Evolutionary conservation across 2,797 vertebrate species (phyloP).

Genomic region (Sebastes alutus): DNA sequence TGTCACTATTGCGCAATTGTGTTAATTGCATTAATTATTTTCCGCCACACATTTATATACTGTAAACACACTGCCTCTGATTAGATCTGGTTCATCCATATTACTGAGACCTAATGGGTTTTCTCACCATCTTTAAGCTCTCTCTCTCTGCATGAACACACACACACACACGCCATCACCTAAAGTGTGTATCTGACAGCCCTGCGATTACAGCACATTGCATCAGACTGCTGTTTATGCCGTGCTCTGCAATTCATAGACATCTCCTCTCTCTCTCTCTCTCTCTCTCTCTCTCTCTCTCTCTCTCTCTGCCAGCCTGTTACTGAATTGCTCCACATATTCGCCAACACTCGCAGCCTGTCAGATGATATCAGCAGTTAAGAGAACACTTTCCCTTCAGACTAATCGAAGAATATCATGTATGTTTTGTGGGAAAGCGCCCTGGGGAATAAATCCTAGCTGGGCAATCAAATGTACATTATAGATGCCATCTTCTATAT

Average conservation of each 20-base stretch:
- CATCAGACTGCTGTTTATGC: slow-evolving; percentile 66
- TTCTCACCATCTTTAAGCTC: slow-evolving; percentile 43
- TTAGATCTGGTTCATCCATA: slow-evolving; percentile 48
- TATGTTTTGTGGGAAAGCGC: neutral
- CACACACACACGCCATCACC: slow-evolving; percentile 24
- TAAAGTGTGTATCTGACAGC: slow-evolving; percentile 49
- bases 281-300: neutral
- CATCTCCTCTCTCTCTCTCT: slow-evolving; percentile 9
- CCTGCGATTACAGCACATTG: slow-evolving; percentile 58
- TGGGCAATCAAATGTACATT: neutral
- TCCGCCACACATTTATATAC: slow-evolving; percentile 24
- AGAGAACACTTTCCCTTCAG: slow-evolving; percentile 7
- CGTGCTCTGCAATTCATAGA: slow-evolving; percentile 36
- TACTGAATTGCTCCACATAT: slow-evolving; percentile 3
- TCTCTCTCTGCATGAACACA: slow-evolving; percentile 33
- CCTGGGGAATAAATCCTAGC: neutral
- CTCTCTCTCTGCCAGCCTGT: neutral
- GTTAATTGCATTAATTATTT: slow-evolving; percentile 65
- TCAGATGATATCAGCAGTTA: slow-evolving; percentile 20
- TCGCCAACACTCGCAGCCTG: slow-evolving; percentile 5
- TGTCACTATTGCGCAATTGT: slow-evolving; percentile 58
- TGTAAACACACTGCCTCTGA: slow-evolving; percentile 32
- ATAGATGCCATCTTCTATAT: slow-evolving; percentile 10
- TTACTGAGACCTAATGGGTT: slow-evolving; percentile 46
- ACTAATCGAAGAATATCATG: slow-evolving; percentile 1